Evolutionary conservation across 2,797 vertebrate species (phyloP).

Genomic region (Etheostoma perlongum): DNA sequence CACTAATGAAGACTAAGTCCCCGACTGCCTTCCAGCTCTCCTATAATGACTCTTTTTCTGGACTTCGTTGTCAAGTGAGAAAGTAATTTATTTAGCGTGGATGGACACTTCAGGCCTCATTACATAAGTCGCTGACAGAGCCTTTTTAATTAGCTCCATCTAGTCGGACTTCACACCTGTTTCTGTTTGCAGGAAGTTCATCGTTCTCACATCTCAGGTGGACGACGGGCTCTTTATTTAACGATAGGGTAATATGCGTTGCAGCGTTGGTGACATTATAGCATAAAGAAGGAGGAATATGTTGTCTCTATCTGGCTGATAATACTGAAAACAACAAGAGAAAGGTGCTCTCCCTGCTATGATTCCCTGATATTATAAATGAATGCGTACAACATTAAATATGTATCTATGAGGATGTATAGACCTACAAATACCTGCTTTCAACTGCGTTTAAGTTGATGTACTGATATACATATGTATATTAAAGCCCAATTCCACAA

Average conservation of each 20-base stretch:
- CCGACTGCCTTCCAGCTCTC: conserved; percentile 31
- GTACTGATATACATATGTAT: not conserved
- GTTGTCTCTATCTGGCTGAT: not conserved
- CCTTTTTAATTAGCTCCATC: conserved; percentile 60
- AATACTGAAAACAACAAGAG: not conserved
- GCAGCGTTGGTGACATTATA: not conserved
- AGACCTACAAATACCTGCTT: not conserved
- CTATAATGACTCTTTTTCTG: conserved; percentile 44
- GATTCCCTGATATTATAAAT: not conserved
- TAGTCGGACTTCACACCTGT: conserved; percentile 61
- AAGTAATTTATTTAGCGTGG: conserved; percentile 58
- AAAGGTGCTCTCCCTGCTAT: no score
- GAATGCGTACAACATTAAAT: not conserved
- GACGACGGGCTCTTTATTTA: not conserved
- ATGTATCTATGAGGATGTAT: not conserved
- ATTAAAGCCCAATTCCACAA: no score
- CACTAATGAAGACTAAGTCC: conserved; percentile 61
- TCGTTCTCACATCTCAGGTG: conserved; percentile 25
- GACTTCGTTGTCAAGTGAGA: conserved; percentile 30
- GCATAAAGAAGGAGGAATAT: not conserved
- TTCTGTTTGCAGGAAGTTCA: conserved; percentile 22
- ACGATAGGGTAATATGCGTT: not conserved
- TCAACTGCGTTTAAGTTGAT: not conserved
- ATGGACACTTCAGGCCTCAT: conserved; percentile 61
- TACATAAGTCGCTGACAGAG: conserved; percentile 46